Evolutionary conservation across 2,797 vertebrate genomes (phyloP).

Genomic region (Eulemur rubriventer): DNA sequence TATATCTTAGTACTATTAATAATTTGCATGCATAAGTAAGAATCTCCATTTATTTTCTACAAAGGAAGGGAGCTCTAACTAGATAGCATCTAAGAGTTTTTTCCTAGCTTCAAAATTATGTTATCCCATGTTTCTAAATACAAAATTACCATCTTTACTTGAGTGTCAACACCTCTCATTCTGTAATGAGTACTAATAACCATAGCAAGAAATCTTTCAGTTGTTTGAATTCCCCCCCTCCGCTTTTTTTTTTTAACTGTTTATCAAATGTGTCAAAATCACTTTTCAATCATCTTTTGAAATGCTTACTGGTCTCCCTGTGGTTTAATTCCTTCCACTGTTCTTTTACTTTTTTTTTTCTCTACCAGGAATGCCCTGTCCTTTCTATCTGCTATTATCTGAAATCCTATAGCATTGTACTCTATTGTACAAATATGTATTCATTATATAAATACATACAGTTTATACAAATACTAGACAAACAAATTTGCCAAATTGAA

Average conservation of each 20-base stretch:
- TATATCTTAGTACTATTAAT: no score
- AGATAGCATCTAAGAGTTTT: background rate
- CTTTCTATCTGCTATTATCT: background rate
- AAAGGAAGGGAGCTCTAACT: background rate
- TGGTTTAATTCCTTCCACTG: background rate
- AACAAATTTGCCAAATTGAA: constrained; percentile 6
- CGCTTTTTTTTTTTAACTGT: background rate
- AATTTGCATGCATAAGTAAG: no score
- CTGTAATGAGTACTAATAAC: background rate
- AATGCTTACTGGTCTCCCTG: background rate
- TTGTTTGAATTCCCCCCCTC: background rate
- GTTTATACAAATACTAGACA: background rate
- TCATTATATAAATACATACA: background rate
- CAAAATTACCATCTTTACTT: background rate
- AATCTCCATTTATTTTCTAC: background rate
- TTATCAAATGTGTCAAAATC: background rate
- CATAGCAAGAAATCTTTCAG: background rate
- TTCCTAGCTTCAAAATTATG: background rate
- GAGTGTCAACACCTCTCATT: background rate
- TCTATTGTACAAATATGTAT: background rate
- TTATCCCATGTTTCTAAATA: background rate
- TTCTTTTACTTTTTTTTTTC: background rate
- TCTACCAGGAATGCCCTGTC: background rate
- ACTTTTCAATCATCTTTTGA: background rate
- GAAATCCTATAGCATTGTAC: background rate